phyloP scores from a whole-genome alignment of 2,113 vertebrate species.

The Megaceryle torquata region DNA sequence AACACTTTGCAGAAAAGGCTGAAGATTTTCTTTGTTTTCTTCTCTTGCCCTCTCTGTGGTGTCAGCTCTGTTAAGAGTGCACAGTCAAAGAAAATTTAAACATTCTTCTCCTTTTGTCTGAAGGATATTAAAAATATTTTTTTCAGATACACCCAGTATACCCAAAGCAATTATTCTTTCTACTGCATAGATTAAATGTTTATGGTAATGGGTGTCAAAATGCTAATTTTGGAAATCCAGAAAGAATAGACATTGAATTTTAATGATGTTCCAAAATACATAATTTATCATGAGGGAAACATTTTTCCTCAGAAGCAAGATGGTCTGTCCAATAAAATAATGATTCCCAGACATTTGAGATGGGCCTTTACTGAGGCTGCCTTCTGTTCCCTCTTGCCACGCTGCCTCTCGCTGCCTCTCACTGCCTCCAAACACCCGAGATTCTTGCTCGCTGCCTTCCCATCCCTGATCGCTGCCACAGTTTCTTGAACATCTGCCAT shows the following conservation, averaged over 20 bases:
- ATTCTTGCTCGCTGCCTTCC: background rate
- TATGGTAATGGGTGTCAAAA: constrained; percentile 37
- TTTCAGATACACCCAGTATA: background rate
- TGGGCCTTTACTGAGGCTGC: background rate
- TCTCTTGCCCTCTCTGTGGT: background rate
- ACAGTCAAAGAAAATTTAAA: background rate
- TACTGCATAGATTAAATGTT: background rate
- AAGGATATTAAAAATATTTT: background rate
- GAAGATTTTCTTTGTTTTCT: background rate
- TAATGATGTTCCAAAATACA: constrained; percentile 22
- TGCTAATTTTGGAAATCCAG: constrained; percentile 14
- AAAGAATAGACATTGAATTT: constrained; percentile 8
- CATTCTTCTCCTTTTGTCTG: background rate
- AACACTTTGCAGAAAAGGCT: background rate
- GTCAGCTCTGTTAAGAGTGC: background rate
- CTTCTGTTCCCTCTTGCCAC: background rate
- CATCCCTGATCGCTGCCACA: fast-evolving
- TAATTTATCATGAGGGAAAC: background rate
- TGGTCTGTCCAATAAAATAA: background rate
- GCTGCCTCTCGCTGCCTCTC: background rate
- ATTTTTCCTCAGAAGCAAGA: background rate
- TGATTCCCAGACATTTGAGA: background rate
- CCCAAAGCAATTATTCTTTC: background rate
- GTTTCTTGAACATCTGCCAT: background rate
- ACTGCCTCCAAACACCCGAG: background rate